Conservation (phyloP, 2,888 invertebrate species). For the Fabriciana adippe region DNA sequence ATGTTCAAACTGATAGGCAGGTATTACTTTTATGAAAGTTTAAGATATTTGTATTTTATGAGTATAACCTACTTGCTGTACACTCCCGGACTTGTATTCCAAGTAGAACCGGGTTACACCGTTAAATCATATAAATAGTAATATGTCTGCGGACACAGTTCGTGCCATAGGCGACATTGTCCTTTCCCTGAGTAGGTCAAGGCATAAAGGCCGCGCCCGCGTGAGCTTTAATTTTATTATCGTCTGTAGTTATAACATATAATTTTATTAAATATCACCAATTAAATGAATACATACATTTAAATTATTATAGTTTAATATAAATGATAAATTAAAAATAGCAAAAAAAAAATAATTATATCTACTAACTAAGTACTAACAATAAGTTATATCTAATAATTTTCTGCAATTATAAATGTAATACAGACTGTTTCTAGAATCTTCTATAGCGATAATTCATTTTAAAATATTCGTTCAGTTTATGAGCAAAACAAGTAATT, state of each 20-base stretch:
- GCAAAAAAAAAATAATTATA: too few species aligned
- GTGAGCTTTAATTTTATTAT: slow-evolving; percentile 19
- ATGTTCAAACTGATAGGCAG: too few species aligned
- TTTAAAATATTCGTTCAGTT: not conserved
- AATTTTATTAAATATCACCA: slow-evolving; percentile 3
- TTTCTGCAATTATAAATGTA: too few species aligned
- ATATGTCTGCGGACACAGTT: slow-evolving; percentile 17
- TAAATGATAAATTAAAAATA: too few species aligned
- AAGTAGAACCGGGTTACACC: slow-evolving; percentile 11
- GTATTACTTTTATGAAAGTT: too few species aligned
- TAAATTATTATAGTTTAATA: too few species aligned
- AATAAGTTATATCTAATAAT: too few species aligned
- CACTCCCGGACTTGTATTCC: not conserved
- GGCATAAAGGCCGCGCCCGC: slow-evolving; percentile 44
- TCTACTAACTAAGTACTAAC: too few species aligned
- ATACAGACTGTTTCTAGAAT: not conserved
- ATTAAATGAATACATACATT: not conserved
- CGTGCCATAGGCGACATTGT: slow-evolving; percentile 42
- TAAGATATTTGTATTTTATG: too few species aligned
- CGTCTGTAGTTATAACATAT: not conserved
- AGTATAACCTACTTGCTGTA: not conserved
- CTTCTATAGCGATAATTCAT: slow-evolving; percentile 1
- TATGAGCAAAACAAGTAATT: slow-evolving; percentile 8
- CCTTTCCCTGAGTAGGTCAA: slow-evolving; percentile 49
- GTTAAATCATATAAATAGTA: slow-evolving; percentile 9